These are phyloP conservation scores for Vulpes ferrilata DNA, from an alignment of 2,113 vertebrate genomes.

Conservation along the genomic window DNA sequence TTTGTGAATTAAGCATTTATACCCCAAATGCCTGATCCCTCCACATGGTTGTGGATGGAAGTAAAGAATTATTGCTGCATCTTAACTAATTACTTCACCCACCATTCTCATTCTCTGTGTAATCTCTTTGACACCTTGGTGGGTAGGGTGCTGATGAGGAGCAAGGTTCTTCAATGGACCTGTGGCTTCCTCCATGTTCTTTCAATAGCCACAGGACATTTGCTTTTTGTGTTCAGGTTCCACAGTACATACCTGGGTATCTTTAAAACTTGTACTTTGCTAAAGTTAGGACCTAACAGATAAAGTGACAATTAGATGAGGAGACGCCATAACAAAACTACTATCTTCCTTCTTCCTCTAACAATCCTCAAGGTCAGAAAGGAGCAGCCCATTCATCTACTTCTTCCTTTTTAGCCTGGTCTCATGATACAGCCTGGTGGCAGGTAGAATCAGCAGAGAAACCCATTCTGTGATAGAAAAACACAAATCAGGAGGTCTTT, in stretches of 20 bases:
- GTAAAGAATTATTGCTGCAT: neutral
- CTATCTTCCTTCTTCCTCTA: neutral
- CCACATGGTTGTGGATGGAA: neutral
- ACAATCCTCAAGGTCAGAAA: neutral
- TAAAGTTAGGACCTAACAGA: neutral
- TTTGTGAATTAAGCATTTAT: neutral
- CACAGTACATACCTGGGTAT: neutral
- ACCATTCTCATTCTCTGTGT: neutral
- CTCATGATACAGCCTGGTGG: neutral
- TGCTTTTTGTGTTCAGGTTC: neutral
- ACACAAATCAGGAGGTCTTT: neutral
- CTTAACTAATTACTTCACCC: neutral
- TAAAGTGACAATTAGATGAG: neutral
- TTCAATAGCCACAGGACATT: neutral
- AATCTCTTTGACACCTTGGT: neutral
- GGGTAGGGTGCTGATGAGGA: neutral
- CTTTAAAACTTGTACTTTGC: neutral
- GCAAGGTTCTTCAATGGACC: neutral
- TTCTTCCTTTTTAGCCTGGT: neutral
- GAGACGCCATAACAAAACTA: neutral
- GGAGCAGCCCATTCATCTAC: neutral
- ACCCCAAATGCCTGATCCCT: neutral
- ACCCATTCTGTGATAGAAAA: neutral
- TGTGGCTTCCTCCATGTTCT: neutral
- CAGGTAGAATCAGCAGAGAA: neutral